Evolutionary conservation across 2,888 invertebrate species (phyloP), one percentile per base, ranked within the genome.

Genomic region (Griposia aprilina): DNA sequence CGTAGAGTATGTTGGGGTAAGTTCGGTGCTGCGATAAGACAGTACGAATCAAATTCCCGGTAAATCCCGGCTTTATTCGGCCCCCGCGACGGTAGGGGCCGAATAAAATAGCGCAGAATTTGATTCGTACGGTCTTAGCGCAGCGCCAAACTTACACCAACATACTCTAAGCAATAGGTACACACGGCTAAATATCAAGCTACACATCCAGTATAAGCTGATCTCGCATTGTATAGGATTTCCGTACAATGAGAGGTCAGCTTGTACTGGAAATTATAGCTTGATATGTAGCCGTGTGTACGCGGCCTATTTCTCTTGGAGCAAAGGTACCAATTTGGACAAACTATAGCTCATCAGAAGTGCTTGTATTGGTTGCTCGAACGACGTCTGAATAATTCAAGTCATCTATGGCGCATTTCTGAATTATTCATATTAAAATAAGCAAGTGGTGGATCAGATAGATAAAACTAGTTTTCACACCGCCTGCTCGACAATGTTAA

Each of bases 381-480:
- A 62, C 7, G 36, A 63, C 45, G n/a, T 67, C 45, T 63, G 45
- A 11, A 17, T 30, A 63, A n/a, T 45, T 41, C 15, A 45, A 45
- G 11, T 52, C 6, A 20, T 62, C 13, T 23, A 63, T 36, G 30
- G 30, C 30, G 30, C 30, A 36, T 30, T 62, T 76, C 17, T 50
- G 50, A 30, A 30, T 52, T 52, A 59, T 48, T 74, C n/a, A n/a
- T 1, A 45, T 26, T 6, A 41, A 41, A 41, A 4, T 73, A 17
- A 8, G 17, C 4, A 52, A 76, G n/a, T 62, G n/a, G 30, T 62
- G n/a, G 30, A 76, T 76, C 63, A 36, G 30, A 36, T 36, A 36
- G 30, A 36, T 36, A 76, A 55, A 30, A 45, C 76, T 15, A n/a
- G 52, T 76, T 75, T n/a, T 3, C 30, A 36, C 30, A 36, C 30